Conservation (phyloP, 2,113 vertebrate genomes). For the Tragulus kanchil region DNA sequence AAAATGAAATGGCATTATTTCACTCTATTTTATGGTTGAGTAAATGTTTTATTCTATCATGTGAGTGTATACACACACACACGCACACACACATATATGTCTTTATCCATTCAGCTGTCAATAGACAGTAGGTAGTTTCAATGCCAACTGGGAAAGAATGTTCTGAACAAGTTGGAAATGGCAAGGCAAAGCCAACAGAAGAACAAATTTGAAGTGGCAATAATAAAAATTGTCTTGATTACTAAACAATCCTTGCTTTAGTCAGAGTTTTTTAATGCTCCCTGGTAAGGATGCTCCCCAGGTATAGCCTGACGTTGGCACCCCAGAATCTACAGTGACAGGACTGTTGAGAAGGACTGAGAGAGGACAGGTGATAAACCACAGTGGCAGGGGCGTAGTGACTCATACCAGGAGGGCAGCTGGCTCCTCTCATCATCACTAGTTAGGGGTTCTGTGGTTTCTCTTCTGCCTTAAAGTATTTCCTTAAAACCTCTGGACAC, state of each 20-base stretch:
- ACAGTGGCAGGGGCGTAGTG: too few relatives aligned
- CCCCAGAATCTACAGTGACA: not conserved
- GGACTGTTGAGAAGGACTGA: not conserved
- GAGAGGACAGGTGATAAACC: not conserved
- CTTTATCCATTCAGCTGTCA: not conserved
- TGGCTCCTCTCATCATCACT: not conserved
- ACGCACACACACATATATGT: not conserved
- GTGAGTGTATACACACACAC: not conserved
- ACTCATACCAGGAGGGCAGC: not conserved
- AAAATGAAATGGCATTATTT: not conserved
- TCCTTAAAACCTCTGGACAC: not conserved
- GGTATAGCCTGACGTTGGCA: not conserved
- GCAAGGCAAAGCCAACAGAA: not conserved
- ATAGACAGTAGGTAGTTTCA: not conserved
- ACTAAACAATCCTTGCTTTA: not conserved
- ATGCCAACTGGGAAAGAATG: not conserved
- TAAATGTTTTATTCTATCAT: not conserved
- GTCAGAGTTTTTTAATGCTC: not conserved
- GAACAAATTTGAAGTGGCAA: not conserved
- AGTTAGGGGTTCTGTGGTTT: not conserved
- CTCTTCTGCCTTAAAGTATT: not conserved
- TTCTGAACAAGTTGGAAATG: not conserved
- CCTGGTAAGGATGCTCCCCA: accelerated
- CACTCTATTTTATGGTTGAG: not conserved
- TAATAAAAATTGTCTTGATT: not conserved